Evolutionary conservation across 2,888 invertebrate species (phyloP), one percentile per base, ranked within the genome.

Genomic region (Chrysodeixis includens): DNA sequence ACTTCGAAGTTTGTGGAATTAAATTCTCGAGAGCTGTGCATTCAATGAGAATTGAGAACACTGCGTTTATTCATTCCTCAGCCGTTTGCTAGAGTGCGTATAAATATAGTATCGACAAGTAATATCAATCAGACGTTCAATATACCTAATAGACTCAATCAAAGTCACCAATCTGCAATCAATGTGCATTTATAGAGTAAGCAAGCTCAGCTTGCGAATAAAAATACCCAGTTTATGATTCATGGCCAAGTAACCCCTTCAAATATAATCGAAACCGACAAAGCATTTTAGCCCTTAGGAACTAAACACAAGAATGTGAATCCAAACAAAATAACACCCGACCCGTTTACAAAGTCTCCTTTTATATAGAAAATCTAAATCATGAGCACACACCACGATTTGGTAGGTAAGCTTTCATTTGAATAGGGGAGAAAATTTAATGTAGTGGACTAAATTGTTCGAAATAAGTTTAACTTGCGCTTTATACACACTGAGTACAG

Each of bases 391-490:
- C 85, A 77, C 79, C 75, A 66, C 75, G 75, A 83, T 86, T 85
- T 78, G 77, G 85, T 85, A 85, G 89, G 86, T 83, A 88, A 78
- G 75, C 78, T 83, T 74, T 70, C 66, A 68, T 82, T 83, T 80
- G 74, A 73, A 52, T 56, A 62, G 71, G 79, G 79, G 71, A 66
- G 56, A 66, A 75, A 84, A 81, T 84, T 87, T 76, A 83, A 88
- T 87, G 86, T 83, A 81, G 79, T 83, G 83, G 78, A 87, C 86
- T 86, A 76, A 83, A 86, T 83, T 85, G 84, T 83, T 74, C 79
- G 66, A 63, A 81, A 83, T 81, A 63, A 64, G 59, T 75, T 70
- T 65, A 72, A 75, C 60, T 65, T 61, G 69, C 56, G 44, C 61
- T 65, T 52, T 64, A 72, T 54, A 40, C 54, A 26, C 57, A 58